Evolutionary conservation across 2,797 vertebrate genomes (phyloP).

Genomic region (Echiichthys vipera): DNA sequence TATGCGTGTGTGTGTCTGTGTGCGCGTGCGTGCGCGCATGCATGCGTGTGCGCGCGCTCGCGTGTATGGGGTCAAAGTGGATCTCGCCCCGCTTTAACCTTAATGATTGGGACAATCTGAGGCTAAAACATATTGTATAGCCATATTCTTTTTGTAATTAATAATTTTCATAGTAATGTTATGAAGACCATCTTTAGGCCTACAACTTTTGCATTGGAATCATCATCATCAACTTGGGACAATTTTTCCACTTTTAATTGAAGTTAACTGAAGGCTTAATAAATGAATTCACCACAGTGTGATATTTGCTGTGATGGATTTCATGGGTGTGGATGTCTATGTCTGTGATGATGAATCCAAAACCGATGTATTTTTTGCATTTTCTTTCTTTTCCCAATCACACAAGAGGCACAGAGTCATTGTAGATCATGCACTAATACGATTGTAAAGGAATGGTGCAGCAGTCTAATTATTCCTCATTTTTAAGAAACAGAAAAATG

Average conservation of each 20-base stretch:
- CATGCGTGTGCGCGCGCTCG: background rate
- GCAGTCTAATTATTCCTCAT: background rate
- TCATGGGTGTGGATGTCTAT: background rate
- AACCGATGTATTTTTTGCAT: background rate
- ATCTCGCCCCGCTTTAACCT: background rate
- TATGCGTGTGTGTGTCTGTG: constrained; percentile 1
- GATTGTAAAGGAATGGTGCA: background rate
- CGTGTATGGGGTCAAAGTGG: constrained; percentile 20
- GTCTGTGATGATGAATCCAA: background rate
- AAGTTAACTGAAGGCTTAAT: background rate
- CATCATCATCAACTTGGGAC: background rate
- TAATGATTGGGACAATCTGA: background rate
- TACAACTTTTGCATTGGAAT: no score
- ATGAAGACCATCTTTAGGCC: background rate
- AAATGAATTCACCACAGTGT: background rate
- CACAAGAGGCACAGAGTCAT: background rate
- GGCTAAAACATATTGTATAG: background rate
- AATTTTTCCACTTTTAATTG: background rate
- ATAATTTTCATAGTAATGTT: background rate
- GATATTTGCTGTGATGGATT: background rate
- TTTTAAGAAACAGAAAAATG: background rate
- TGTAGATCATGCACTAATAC: background rate
- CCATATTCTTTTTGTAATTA: background rate
- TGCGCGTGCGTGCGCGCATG: background rate
- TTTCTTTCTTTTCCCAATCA: background rate